phyloP scores from a whole-genome alignment of 2,113 vertebrate genomes.

The Xenotilapia flavipinnis region DNA sequence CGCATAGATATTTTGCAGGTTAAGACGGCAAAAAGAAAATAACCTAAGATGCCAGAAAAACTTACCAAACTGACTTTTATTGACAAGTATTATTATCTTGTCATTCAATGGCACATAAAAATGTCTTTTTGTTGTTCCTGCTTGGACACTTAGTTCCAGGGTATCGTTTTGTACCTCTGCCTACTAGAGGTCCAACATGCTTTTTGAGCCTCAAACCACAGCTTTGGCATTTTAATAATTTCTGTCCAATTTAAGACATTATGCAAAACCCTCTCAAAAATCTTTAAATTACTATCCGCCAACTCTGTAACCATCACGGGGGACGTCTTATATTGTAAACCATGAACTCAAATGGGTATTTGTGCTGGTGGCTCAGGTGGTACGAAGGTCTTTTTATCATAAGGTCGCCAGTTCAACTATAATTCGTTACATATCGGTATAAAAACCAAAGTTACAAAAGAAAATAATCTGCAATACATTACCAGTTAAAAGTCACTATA shows the following conservation, averaged over 20 bases:
- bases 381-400: background rate
- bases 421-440: background rate
- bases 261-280: background rate
- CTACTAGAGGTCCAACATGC: background rate
- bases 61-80: background rate
- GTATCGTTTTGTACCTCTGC: background rate
- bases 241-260: background rate
- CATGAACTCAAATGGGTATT: background rate
- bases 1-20: background rate
- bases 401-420: background rate
- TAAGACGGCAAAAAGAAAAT: background rate
- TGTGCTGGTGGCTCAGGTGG: background rate
- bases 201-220: background rate
- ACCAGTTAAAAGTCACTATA: background rate
- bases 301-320: background rate
- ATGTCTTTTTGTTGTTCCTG: background rate
- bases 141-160: background rate
- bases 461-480: background rate
- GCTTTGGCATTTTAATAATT: background rate
- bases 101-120: background rate
- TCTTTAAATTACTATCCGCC: background rate
- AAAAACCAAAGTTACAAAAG: background rate
- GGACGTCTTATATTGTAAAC: background rate
- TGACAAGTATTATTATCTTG: background rate
- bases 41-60: background rate